Evolutionary conservation across 2,797 vertebrate species (phyloP), one percentile per base, ranked within the genome.

Genomic region (Dipus sagitta): DNA sequence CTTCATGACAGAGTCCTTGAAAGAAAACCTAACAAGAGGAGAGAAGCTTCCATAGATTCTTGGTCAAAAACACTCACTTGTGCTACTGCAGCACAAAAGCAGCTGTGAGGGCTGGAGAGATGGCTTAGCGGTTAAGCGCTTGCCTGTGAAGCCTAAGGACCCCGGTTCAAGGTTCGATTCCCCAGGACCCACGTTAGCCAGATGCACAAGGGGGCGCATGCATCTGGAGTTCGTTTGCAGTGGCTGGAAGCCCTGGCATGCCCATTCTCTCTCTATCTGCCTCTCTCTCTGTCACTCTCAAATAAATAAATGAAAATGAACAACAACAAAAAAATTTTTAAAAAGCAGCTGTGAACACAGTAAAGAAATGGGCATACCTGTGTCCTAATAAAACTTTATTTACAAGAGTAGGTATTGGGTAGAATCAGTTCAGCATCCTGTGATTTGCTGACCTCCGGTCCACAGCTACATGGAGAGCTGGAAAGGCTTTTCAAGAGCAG

Each of bases 311-410:
- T n/a, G n/a, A n/a, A n/a, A n/a, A n/a, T n/a, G n/a, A n/a, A n/a
- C n/a, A n/a, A n/a, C n/a, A n/a, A n/a, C n/a, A n/a, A n/a, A n/a
- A n/a, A n/a, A n/a, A n/a, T n/a, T n/a, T n/a, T n/a, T n/a, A n/a
- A n/a, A n/a, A n/a, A n/a, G n/a, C n/a, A n/a, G 12, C 3, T 30
- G 64, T 11, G 76, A 14, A 58, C 20, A 76, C 24, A 54, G 17
- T 74, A 58, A 72, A 76, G 79, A 17, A 82, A 77, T 82, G 28
- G 8, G 15, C 60, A 5, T 17, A 20, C 28, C 13, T 92, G 6
- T 81, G 20, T 79, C 77, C 32, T 60, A 79, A 75, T 80, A 65
- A 93, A 85, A 67, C 77, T 58, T 58, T 75, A 82, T 90, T 96
- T 67, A 72, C 12, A 92, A 68, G 72, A 82, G 7, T 20, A 58